Evolutionary conservation across 2,113 vertebrate species (phyloP).

Genomic region (Psittacus erithacus): DNA sequence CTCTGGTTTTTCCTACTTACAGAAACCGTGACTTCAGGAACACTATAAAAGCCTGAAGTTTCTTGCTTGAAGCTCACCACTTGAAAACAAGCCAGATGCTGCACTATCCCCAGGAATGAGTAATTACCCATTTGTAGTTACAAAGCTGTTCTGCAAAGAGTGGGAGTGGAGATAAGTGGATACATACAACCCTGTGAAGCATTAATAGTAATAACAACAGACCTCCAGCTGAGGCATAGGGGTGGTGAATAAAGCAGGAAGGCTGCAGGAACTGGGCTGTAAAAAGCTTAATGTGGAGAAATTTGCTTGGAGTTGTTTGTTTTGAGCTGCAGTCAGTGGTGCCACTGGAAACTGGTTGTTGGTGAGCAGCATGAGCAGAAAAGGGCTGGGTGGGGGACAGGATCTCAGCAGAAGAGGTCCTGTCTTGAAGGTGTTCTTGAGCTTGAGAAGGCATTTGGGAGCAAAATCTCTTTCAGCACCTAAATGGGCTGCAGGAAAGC

Average conservation of each 20-base stretch:
- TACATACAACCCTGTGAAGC: neutral
- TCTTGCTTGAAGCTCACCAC: neutral
- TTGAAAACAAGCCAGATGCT: neutral
- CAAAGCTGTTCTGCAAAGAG: neutral
- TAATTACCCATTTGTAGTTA: neutral
- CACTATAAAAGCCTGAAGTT: neutral
- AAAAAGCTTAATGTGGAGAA: neutral
- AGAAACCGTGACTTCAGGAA: neutral
- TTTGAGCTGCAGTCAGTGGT: neutral
- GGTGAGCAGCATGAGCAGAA: neutral
- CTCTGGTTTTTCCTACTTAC: neutral
- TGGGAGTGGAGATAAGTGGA: neutral
- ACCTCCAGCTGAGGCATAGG: neutral
- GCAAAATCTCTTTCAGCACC: neutral
- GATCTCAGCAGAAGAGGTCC: neutral
- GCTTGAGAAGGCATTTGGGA: neutral
- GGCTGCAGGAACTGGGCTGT: neutral
- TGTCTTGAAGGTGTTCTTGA: neutral
- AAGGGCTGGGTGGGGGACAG: neutral
- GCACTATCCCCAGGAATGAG: neutral
- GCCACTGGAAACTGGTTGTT: neutral
- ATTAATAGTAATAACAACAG: neutral
- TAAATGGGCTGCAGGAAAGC: accelerated
- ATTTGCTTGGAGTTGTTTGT: neutral
- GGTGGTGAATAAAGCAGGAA: neutral